Conservation (phyloP, 2,113 vertebrate genomes). For the Psammodynastes pulverulentus region DNA sequence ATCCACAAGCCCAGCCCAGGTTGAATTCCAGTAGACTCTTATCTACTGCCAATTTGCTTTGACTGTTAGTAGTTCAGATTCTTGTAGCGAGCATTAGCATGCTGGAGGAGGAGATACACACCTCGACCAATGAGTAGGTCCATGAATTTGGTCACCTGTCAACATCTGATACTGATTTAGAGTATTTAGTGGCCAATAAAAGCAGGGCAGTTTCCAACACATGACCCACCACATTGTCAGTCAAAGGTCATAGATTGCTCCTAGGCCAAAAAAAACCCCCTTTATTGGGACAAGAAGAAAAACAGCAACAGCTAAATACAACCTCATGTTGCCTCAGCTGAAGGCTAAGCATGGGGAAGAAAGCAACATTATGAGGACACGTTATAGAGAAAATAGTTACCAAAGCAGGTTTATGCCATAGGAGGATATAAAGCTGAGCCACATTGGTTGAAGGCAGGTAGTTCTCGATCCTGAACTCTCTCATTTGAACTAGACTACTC, state of each 20-base stretch:
- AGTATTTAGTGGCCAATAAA: neutral
- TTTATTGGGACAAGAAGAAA: neutral
- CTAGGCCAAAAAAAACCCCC: neutral
- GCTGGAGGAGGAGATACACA: neutral
- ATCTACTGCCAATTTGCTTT: neutral
- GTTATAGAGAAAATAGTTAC: neutral
- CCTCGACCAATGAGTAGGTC: neutral
- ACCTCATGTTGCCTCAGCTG: neutral
- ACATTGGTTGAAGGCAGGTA: neutral
- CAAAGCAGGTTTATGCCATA: neutral
- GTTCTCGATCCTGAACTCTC: neutral
- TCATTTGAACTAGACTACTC: neutral
- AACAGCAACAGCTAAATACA: neutral
- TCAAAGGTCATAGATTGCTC: neutral
- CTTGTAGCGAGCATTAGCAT: neutral
- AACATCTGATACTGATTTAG: neutral
- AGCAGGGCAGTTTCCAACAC: neutral
- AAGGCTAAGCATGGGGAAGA: neutral
- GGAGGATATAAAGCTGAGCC: neutral
- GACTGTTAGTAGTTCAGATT: neutral
- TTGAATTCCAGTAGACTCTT: neutral
- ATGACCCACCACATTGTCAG: neutral
- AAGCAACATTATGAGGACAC: neutral
- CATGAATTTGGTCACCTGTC: neutral
- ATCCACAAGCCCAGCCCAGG: neutral